A percentile compares a stretch with the other conserved stretches of the same genome.
These are phyloP conservation scores for Lutraria lutraria DNA, from an alignment of 2,888 invertebrate species.

Conservation along the genomic window DNA sequence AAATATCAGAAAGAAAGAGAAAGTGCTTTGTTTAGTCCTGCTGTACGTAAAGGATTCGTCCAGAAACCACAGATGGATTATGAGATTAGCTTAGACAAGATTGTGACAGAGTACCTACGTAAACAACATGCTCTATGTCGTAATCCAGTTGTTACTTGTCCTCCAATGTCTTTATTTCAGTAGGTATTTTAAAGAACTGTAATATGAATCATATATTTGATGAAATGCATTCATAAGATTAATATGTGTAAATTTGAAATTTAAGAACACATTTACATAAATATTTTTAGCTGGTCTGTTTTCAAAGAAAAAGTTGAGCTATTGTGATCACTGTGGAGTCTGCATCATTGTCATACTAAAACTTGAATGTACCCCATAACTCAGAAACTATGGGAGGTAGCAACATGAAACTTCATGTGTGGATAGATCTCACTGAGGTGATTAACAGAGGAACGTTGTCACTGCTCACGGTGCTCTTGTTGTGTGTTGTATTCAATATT, in stretches of 20 bases:
- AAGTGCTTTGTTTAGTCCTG: slow-evolving; percentile 65
- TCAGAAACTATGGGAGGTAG: too few species aligned
- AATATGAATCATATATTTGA: not conserved
- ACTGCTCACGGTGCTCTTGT: too few species aligned
- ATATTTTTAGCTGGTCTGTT: too few species aligned
- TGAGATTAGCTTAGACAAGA: slow-evolving; percentile 91
- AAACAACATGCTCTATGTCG: slow-evolving; percentile 99
- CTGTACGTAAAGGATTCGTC: slow-evolving; percentile 55
- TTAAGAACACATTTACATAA: not conserved
- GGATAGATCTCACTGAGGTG: too few species aligned
- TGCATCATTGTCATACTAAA: too few species aligned
- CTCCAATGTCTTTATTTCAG: slow-evolving; percentile 95
- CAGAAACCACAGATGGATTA: slow-evolving; percentile 61
- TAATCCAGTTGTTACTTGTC: slow-evolving; percentile 98
- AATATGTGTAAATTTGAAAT: not conserved
- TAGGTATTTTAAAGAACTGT: slow-evolving; percentile 87
- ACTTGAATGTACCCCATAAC: too few species aligned
- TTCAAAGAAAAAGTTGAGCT: too few species aligned
- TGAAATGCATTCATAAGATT: not conserved
- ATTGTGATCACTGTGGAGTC: too few species aligned
- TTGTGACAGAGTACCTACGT: slow-evolving; percentile 97
- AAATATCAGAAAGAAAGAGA: slow-evolving; percentile 68
- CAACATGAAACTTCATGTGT: too few species aligned
- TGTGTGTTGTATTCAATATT: not conserved
- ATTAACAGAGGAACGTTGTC: too few species aligned